Conservation (phyloP, 2,113 vertebrate species). For the Orcinus orca region DNA sequence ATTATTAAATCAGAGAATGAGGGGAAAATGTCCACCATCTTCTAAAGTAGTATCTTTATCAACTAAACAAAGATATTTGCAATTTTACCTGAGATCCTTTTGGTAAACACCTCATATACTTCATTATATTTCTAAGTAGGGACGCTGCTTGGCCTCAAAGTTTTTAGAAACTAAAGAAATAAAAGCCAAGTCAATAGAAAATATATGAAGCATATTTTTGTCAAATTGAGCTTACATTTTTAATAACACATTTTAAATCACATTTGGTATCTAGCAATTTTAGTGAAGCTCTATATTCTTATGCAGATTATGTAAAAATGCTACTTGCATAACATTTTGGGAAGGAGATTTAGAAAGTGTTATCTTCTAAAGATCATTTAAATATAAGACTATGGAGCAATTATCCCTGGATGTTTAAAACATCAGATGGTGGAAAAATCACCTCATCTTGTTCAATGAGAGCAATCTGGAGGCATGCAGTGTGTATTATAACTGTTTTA, state of each 20-base stretch:
- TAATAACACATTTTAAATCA: conserved; percentile 66
- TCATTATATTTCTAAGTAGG: not conserved
- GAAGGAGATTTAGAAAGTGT: conserved; percentile 73
- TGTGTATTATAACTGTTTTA: conserved; percentile 58
- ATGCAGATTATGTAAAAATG: conserved; percentile 73
- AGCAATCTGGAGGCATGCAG: conserved; percentile 58
- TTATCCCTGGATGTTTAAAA: conserved; percentile 74
- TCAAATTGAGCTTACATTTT: conserved; percentile 63
- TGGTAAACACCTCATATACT: not conserved
- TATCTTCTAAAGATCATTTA: conserved; percentile 78
- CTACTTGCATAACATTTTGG: conserved; percentile 75
- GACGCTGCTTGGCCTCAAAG: not conserved
- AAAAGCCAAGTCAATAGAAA: conserved; percentile 35
- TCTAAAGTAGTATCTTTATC: not conserved
- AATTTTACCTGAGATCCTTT: not conserved
- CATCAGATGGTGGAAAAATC: conserved; percentile 71
- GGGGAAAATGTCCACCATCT: not conserved
- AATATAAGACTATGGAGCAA: conserved; percentile 74
- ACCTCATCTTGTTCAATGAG: conserved; percentile 62
- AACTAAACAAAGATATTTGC: not conserved
- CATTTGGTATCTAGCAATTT: conserved; percentile 65
- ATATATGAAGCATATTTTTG: conserved; percentile 50
- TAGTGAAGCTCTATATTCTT: conserved; percentile 59
- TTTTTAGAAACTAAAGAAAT: conserved; percentile 26
- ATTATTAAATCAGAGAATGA: not conserved